These are phyloP conservation scores for Masticophis lateralis DNA, from an alignment of 2,797 vertebrate genomes.

Conservation along the genomic window DNA sequence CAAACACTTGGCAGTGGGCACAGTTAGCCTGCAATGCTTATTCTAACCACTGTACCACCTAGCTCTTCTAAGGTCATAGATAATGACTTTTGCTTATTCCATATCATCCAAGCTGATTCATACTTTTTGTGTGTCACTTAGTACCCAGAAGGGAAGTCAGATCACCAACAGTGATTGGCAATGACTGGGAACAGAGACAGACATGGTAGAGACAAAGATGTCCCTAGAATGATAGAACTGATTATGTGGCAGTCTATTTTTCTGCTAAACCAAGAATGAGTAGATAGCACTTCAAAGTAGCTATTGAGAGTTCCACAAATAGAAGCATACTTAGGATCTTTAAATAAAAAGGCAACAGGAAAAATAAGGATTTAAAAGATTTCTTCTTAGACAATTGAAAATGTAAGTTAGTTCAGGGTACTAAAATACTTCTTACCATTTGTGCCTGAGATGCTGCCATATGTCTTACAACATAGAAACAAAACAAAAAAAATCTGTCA, in stretches of 20 bases:
- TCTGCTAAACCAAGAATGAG: neutral
- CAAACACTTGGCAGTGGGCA: neutral
- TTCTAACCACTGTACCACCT: neutral
- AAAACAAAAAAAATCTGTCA: slow-evolving; percentile 10
- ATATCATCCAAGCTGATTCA: neutral
- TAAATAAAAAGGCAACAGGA: neutral
- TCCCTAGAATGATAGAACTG: neutral
- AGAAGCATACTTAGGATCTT: neutral
- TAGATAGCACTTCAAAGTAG: neutral
- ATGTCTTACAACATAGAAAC: neutral
- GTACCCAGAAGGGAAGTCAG: neutral
- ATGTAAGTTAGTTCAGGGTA: neutral
- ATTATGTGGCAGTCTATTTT: neutral
- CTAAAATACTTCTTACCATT: neutral
- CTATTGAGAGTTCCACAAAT: neutral
- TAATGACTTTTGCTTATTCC: neutral
- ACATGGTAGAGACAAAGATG: neutral
- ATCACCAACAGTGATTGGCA: neutral
- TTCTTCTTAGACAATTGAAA: slow-evolving; percentile 6
- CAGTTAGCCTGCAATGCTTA: neutral
- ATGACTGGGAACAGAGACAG: neutral
- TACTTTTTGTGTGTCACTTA: neutral
- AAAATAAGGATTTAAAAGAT: neutral
- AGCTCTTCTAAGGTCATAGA: neutral
- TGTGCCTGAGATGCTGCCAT: slow-evolving; percentile 20